These are phyloP conservation scores for Mus minutoides DNA, from an alignment of 2,797 vertebrate species.

Conservation along the genomic window DNA sequence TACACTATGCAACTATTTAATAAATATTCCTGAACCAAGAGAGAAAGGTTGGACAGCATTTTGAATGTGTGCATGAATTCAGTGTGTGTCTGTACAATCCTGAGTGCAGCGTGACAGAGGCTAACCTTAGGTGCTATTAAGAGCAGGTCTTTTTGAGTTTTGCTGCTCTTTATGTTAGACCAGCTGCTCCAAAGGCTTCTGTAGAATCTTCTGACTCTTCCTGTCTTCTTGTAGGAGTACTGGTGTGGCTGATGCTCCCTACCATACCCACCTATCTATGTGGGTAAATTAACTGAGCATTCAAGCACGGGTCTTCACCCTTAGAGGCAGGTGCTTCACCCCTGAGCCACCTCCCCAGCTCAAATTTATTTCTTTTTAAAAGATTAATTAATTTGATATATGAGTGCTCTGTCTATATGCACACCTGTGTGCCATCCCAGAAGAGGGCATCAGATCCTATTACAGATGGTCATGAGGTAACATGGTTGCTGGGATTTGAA, in stretches of 20 bases:
- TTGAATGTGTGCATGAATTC: background rate
- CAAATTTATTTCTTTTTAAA: background rate
- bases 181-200: background rate
- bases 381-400: background rate
- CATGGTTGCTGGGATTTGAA: no score
- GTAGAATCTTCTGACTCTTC: background rate
- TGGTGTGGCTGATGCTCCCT: background rate
- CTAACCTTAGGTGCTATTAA: background rate
- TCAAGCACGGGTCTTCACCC: background rate
- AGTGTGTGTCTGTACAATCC: background rate
- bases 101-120: background rate
- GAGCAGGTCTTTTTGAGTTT: background rate
- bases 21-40: slow-evolving; percentile 42
- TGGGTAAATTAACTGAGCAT: background rate
- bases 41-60: background rate
- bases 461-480: no score
- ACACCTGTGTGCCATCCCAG: no score
- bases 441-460: no score
- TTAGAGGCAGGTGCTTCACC: background rate
- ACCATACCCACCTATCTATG: background rate
- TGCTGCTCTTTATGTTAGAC: background rate
- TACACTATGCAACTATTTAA: slow-evolving; percentile 52
- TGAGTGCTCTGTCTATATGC: no score
- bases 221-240: background rate
- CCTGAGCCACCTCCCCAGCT: background rate